Evolutionary conservation across 2,888 invertebrate genomes (phyloP), one percentile per base, ranked within the genome.

Genomic region (Tipula lateralis): DNA sequence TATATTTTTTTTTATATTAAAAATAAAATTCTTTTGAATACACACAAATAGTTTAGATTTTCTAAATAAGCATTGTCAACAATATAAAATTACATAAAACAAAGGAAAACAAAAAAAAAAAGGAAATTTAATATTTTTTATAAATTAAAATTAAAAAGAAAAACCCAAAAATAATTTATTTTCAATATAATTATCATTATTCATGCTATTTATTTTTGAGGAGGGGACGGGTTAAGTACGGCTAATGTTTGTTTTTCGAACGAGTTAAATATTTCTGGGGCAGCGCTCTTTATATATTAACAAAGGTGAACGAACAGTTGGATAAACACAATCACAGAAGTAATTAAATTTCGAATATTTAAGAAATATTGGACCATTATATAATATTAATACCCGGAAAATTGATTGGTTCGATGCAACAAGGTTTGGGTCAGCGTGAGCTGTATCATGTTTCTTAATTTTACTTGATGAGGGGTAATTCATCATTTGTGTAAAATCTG

Each of bases 1-100:
- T 24, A 66, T 24, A n/a, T n/a, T n/a, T n/a, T n/a, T n/a, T 66
- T 66, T 66, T 24, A 39, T 39, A 66, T 9, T 24, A 66, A 66
- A 16, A 44, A 44, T 16, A 44, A 44, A 44, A 24, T 66, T 66
- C 66, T 24, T 66, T 19, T 66, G 66, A 66, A 66, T 66, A 66
- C 66, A n/a, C n/a, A 66, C 24, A 66, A 66, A 66, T 66, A 66
- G 66, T 66, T 66, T 9, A 66, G 66, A 66, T 66, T 66, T 66
- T 66, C 24, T 66, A 66, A 66, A 66, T 66, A 50, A 24, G 66
- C 66, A 66, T 66, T 66, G 66, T 66, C 66, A 66, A 66, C 66
- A 66, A 24, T 66, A 66, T 66, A 66, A 66, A 66, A 66, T 66
- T 66, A 66, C 66, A 66, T 24, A 66, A 66, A 66, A 66, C 44